Conservation (phyloP, 2,888 invertebrate genomes). For the Hirtodrosophila alboralis region DNA sequence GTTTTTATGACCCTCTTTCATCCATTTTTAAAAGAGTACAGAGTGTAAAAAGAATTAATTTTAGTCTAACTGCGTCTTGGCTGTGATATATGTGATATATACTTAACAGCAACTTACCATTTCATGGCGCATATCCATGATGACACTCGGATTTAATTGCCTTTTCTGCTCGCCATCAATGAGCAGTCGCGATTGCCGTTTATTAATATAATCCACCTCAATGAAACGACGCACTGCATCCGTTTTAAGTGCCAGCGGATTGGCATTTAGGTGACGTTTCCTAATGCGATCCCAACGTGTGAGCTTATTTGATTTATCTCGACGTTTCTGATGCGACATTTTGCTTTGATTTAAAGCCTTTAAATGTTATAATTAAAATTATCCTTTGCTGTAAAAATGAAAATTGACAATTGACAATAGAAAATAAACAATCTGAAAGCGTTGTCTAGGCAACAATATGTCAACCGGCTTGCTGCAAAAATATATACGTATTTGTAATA, state of each 20-base stretch:
- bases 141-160: conserved; percentile 79
- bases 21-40: too few species aligned
- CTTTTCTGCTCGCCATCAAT: conserved; percentile 65
- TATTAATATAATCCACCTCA: conserved; percentile 81
- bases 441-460: conserved; percentile 54
- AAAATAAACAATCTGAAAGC: conserved; percentile 48
- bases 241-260: conserved; percentile 67
- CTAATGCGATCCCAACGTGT: conserved; percentile 84
- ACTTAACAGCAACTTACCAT: conserved; percentile 68
- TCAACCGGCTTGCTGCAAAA: conserved; percentile 17
- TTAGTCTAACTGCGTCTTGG: too few species aligned
- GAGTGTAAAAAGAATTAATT: too few species aligned
- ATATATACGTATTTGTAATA: not conserved
- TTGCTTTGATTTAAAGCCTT: too few species aligned
- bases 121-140: conserved; percentile 84
- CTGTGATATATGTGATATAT: too few species aligned
- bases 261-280: conserved; percentile 76
- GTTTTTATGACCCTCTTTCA: too few species aligned
- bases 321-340: conserved; percentile 60
- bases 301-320: conserved; percentile 76
- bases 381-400: not conserved
- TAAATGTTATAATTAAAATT: not conserved
- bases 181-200: conserved; percentile 72
- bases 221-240: conserved; percentile 82
- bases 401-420: conserved; percentile 16